Evolutionary conservation across 53 echinoderm and acorn worm genomes (phyloP), one percentile per base, ranked within the genome.

Genomic region (Antedon mediterranea): DNA sequence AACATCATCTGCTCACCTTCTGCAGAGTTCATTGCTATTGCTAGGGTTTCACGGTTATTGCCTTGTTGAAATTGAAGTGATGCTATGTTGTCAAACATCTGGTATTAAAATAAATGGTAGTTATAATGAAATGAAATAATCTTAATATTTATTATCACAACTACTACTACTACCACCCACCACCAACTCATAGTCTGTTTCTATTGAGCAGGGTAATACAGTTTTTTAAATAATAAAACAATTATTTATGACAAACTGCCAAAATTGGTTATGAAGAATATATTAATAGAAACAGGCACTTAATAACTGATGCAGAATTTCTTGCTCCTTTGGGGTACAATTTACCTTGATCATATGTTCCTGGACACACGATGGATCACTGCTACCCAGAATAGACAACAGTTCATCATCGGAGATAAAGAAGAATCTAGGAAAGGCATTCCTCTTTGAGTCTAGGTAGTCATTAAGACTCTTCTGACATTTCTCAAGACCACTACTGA

Each of bases 81-180:
- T 32, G 98, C 43, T 32, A 98, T 98, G 98, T 98, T 98, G 88
- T 98, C 98, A 74, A 83, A 98, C 98, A 98, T 98, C 98, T 98
- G 77, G 0, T 34, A 9, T 33, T 27, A 57, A 57, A 18, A 18
- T 11, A 26, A 4, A 4, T 6, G 37, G 4, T 6, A 37, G 11
- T 6, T 37, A 37, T 11, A 6, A 37, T 37, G 4, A n/a, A n/a
- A n/a, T n/a, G n/a, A 37, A 37, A 37, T 37, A 11, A n/a, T n/a
- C n/a, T n/a, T n/a, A n/a, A n/a, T n/a, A n/a, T n/a, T n/a, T n/a
- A n/a, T n/a, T n/a, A n/a, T n/a, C n/a, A n/a, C n/a, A n/a, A 37
- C 37, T 37, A 37, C 37, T 37, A 37, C 37, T 11, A 37, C 4
- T 37, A 37, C 37, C n/a, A n/a, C n/a, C n/a, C n/a, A n/a, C n/a